These are phyloP conservation scores for Baccha elongata DNA, from an alignment of 2,888 invertebrate genomes.

Conservation along the genomic window DNA sequence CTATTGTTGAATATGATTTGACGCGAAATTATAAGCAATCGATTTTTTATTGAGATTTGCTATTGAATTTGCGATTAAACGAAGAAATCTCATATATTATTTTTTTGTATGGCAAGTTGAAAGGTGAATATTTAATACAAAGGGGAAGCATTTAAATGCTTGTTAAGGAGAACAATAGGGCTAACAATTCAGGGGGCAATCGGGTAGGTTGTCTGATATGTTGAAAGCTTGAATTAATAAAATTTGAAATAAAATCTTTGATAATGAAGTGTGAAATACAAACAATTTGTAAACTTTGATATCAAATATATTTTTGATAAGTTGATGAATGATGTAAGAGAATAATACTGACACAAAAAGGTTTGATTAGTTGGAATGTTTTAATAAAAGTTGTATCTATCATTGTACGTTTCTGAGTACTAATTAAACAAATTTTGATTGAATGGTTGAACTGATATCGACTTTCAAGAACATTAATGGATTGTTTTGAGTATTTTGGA, in stretches of 20 bases:
- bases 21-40: conserved; percentile 11
- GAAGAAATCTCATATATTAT: conserved; percentile 22
- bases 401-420: too few relatives aligned
- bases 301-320: too few relatives aligned
- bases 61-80: conserved; percentile 15
- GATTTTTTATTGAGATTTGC: conserved; percentile 11
- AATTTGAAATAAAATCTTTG: background rate
- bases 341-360: too few relatives aligned
- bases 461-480: too few relatives aligned
- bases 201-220: conserved; percentile 7
- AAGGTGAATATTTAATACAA: background rate
- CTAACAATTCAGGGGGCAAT: background rate
- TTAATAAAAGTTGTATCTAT: too few relatives aligned
- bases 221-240: conserved; percentile 18
- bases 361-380: too few relatives aligned
- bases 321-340: too few relatives aligned
- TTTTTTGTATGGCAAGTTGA: conserved; percentile 4
- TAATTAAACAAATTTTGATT: too few relatives aligned
- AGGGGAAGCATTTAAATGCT: conserved; percentile 5
- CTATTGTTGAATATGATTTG: conserved; percentile 17
- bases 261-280: conserved; percentile 12
- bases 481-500: too few relatives aligned
- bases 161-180: conserved; percentile 18
- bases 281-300: background rate
- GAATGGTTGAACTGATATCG: too few relatives aligned